These are phyloP conservation scores for Aphidius ervi DNA, from an alignment of 1,140 invertebrate genomes.

Conservation along the genomic window DNA sequence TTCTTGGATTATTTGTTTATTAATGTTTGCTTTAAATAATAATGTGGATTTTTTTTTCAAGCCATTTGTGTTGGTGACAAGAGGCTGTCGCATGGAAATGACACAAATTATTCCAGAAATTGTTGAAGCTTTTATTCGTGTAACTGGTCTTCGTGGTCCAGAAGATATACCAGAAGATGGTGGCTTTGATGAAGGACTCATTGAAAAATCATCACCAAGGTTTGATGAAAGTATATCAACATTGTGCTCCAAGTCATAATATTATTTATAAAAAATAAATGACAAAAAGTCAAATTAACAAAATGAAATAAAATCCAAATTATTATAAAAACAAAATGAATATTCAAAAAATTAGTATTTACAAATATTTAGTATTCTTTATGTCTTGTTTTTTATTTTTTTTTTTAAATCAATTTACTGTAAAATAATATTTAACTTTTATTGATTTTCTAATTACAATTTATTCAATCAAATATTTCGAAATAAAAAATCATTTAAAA, in stretches of 20 bases:
- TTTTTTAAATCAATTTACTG: neutral
- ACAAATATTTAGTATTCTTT: no score
- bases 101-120: constrained; percentile 61
- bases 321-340: neutral
- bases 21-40: no score
- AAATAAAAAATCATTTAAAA: no score
- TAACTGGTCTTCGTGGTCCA: constrained; percentile 63
- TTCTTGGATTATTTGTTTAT: no score
- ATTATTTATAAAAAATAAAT: neutral
- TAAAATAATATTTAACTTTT: neutral
- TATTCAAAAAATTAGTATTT: neutral
- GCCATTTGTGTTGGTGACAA: constrained; percentile 73
- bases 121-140: constrained; percentile 62
- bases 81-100: constrained; percentile 73
- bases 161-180: constrained; percentile 61
- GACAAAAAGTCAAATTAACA: no score
- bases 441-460: no score
- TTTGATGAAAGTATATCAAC: constrained; percentile 51
- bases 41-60: constrained; percentile 53
- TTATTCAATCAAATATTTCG: no score
- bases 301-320: no score
- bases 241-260: constrained; percentile 48
- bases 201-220: constrained; percentile 55
- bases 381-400: no score
- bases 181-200: constrained; percentile 57